Percentiles rank a stretch among this genome's conserved stretches.
Conservation (phyloP, 2,888 invertebrate genomes). For the Caenorhabditis afra region DNA sequence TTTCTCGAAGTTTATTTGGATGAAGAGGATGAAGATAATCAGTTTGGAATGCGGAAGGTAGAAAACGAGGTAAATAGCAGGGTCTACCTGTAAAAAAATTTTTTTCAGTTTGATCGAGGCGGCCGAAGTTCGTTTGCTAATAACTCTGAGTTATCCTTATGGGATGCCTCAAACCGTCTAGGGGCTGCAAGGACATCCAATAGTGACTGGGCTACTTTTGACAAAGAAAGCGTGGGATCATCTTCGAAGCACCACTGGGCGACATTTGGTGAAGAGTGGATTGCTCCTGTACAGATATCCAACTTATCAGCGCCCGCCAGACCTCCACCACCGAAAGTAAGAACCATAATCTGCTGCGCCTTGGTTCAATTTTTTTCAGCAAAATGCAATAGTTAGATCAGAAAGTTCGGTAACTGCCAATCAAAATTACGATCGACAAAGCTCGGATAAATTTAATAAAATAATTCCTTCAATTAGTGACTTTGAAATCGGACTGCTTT, state of each 20-base stretch:
- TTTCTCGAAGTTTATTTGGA: conserved; percentile 77
- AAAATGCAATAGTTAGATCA: not conserved
- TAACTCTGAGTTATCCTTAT: conserved; percentile 37
- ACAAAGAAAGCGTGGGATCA: not conserved
- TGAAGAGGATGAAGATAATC: conserved; percentile 70
- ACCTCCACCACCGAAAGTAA: conserved; percentile 68
- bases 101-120: no score
- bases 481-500: conserved; percentile 37
- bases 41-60: not conserved
- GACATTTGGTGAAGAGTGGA: conserved; percentile 66
- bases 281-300: conserved; percentile 44
- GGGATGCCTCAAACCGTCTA: conserved; percentile 25
- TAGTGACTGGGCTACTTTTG: conserved; percentile 42
- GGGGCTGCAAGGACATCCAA: not conserved
- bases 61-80: not conserved
- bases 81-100: no score
- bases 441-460: conserved; percentile 3
- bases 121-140: conserved; percentile 17
- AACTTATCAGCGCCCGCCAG: conserved; percentile 60
- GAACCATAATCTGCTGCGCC: not conserved
- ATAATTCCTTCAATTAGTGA: conserved; percentile 31
- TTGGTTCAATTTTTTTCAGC: conserved; percentile 5
- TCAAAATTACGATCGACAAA: not conserved
- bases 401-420: no score
- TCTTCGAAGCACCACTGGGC: conserved; percentile 46